Percentiles rank a stretch among this genome's conserved stretches.
Conservation (phyloP, 2,888 invertebrate species). For the Embidobia sp. region DNA sequence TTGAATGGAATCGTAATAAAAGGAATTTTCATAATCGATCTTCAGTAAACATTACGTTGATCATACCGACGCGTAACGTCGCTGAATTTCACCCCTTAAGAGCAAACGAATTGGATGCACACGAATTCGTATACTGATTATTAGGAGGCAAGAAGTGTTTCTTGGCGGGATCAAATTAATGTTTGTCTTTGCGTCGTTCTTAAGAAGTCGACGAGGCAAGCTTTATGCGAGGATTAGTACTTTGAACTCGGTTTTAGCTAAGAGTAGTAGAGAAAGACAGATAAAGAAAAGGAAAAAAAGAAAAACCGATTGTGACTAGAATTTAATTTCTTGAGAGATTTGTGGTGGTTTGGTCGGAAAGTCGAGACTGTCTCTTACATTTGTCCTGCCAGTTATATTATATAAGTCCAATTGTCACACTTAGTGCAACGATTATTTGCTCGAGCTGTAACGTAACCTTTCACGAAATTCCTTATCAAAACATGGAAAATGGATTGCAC, state of each 20-base stretch:
- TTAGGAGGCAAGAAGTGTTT: no score
- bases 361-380: slow-evolving; percentile 38
- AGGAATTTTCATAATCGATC: background rate
- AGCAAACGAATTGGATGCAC: no score
- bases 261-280: background rate
- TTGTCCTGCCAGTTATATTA: slow-evolving; percentile 20
- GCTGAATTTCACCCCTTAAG: no score
- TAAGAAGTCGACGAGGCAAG: slow-evolving; percentile 8
- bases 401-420: slow-evolving; percentile 29
- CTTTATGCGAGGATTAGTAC: slow-evolving; percentile 37
- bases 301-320: slow-evolving; percentile 6
- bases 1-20: no score
- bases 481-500: slow-evolving; percentile 8
- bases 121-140: no score
- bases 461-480: slow-evolving; percentile 23
- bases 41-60: background rate
- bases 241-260: slow-evolving; percentile 29
- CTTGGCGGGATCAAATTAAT: no score
- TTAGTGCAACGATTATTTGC: slow-evolving; percentile 16
- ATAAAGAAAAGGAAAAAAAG: background rate
- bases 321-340: slow-evolving; percentile 58
- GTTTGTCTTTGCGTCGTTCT: no score
- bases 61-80: slow-evolving; percentile 62
- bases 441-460: slow-evolving; percentile 25
- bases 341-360: slow-evolving; percentile 22